Conservation (phyloP, 2,888 invertebrate genomes). For the Meloe dianella region DNA sequence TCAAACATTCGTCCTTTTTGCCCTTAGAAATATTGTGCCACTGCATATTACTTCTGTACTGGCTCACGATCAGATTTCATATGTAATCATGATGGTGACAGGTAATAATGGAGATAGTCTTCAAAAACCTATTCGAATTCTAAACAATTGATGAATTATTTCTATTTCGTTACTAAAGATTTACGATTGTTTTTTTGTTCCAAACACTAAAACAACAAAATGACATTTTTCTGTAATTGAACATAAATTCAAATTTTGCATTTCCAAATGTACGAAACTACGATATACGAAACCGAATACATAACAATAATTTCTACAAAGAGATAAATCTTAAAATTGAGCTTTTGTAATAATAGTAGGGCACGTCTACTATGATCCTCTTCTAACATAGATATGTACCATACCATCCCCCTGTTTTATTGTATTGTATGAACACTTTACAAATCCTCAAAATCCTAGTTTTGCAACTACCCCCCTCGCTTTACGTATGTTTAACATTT, state of each 20-base stretch:
- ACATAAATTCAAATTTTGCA: background rate
- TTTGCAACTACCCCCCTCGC: constrained; percentile 23
- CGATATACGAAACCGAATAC: background rate
- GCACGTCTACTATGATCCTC: constrained; percentile 12
- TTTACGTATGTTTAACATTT: no score
- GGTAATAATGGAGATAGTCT: no score
- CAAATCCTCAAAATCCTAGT: constrained; percentile 33
- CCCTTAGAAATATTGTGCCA: no score
- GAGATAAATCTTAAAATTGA: constrained; percentile 13
- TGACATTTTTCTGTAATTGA: background rate
- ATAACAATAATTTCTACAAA: constrained; percentile 1
- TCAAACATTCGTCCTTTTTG: no score
- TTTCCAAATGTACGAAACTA: background rate
- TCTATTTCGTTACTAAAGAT: no score
- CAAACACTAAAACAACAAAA: no score
- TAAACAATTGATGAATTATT: no score
- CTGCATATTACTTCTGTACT: no score
- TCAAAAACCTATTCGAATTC: no score
- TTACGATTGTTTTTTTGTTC: no score
- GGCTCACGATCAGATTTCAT: no score
- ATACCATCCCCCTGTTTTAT: background rate
- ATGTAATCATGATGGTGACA: no score
- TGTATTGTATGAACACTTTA: constrained; percentile 25
- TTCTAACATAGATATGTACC: constrained; percentile 8
- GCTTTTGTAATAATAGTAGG: background rate